These are phyloP conservation scores for Metacarcinus magister DNA, from an alignment of 2,888 invertebrate species.

Conservation along the genomic window DNA sequence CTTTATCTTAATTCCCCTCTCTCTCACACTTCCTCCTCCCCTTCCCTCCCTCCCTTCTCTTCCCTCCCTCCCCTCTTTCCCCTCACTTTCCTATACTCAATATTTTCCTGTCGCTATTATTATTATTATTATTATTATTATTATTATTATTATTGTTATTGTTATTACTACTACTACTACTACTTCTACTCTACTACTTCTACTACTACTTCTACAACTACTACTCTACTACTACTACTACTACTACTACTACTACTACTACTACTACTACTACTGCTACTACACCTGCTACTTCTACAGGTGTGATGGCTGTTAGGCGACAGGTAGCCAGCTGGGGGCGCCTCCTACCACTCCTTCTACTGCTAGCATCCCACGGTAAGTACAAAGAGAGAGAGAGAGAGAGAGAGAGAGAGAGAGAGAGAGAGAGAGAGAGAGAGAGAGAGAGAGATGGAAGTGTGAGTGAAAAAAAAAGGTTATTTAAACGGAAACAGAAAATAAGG, in stretches of 20 bases:
- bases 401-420: constrained; percentile 26
- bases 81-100: neutral
- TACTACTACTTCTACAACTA: too few species aligned
- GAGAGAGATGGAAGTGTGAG: too few species aligned
- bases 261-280: constrained; percentile 26
- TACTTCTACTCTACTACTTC: too few species aligned
- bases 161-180: neutral
- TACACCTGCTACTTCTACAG: neutral
- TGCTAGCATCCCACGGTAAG: neutral
- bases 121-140: constrained; percentile 15
- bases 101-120: neutral
- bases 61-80: neutral
- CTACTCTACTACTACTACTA: neutral
- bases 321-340: neutral
- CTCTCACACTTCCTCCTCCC: too few species aligned
- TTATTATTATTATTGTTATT: constrained; percentile 6
- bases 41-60: too few species aligned
- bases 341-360: neutral
- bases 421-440: too few species aligned
- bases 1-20: neutral
- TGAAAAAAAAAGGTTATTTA: too few species aligned
- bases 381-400: constrained; percentile 14
- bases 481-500: too few species aligned
- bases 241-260: neutral
- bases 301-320: neutral